Conservation (phyloP, 2,113 vertebrate species). For the Pantherophis guttatus region DNA sequence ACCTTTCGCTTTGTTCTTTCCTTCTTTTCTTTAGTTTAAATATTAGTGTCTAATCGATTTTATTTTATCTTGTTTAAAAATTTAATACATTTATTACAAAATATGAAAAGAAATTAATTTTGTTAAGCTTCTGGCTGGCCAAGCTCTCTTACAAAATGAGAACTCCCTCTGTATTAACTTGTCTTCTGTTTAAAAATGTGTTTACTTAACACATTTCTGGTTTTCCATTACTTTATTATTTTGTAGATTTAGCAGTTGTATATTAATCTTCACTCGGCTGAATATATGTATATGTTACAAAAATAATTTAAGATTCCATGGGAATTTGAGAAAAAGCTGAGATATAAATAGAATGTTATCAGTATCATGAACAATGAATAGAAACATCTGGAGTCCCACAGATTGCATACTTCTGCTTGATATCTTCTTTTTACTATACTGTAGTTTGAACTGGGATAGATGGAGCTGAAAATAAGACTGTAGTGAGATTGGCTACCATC, state of each 20-base stretch:
- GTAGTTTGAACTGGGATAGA: neutral
- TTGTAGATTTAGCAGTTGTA: neutral
- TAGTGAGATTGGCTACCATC: neutral
- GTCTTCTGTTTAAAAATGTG: constrained; percentile 22
- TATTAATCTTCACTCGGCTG: neutral
- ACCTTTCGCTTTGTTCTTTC: neutral
- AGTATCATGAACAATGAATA: neutral
- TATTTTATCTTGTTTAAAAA: neutral
- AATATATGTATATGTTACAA: neutral
- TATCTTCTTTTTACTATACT: neutral
- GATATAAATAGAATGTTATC: neutral
- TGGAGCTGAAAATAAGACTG: neutral
- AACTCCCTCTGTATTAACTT: neutral
- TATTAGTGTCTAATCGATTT: neutral
- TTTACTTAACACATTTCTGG: constrained; percentile 44
- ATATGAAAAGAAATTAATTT: neutral
- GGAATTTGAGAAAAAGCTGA: neutral
- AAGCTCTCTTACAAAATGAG: neutral
- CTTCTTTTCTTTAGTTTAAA: neutral
- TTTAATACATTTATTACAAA: neutral
- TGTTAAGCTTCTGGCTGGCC: neutral
- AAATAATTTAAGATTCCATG: neutral
- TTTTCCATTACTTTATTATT: constrained; percentile 26
- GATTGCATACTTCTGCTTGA: neutral
- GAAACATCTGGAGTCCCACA: neutral